phyloP scores from a whole-genome alignment of 2,888 invertebrate genomes.

The Mellilla xanthometata region DNA sequence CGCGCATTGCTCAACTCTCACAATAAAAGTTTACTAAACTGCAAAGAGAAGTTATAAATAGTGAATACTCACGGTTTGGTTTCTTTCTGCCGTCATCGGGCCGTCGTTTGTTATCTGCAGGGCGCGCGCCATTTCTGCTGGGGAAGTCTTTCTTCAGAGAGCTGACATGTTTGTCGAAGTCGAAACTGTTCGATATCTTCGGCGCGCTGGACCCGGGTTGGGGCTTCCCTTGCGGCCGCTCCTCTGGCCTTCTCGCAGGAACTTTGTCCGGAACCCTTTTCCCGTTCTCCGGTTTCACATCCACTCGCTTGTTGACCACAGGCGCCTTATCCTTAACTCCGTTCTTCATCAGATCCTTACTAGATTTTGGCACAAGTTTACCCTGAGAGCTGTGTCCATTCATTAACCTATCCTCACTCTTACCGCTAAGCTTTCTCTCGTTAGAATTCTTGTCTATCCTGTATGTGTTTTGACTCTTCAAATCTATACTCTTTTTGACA shows the following conservation, averaged over 20 bases:
- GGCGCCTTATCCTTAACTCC: constrained; percentile 48
- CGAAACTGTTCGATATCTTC: constrained; percentile 56
- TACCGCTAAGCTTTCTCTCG: constrained; percentile 54
- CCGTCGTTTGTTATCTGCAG: constrained; percentile 66
- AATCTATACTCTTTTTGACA: constrained; percentile 67
- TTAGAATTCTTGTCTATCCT: constrained; percentile 75
- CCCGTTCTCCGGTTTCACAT: constrained; percentile 30
- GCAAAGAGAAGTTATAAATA: too few relatives aligned
- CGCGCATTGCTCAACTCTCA: too few relatives aligned
- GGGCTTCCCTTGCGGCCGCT: constrained; percentile 41
- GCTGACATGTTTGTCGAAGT: constrained; percentile 73
- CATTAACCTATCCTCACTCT: constrained; percentile 40
- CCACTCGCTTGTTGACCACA: constrained; percentile 44
- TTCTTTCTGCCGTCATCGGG: constrained; percentile 56
- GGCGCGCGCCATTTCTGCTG: constrained; percentile 52
- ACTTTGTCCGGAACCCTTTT: constrained; percentile 49
- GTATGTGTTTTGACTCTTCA: constrained; percentile 73
- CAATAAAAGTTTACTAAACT: too few relatives aligned
- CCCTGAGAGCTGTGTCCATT: constrained; percentile 59
- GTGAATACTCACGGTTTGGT: constrained; percentile 62
- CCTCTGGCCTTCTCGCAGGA: constrained; percentile 50
- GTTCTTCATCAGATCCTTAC: constrained; percentile 46
- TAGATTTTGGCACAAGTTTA: constrained; percentile 56
- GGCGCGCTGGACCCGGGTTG: constrained; percentile 53
- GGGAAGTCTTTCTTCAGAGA: constrained; percentile 46